Evolutionary conservation across 1,140 invertebrate genomes (phyloP), one percentile per base, ranked within the genome.

Genomic region (Drosophila navojoa): DNA sequence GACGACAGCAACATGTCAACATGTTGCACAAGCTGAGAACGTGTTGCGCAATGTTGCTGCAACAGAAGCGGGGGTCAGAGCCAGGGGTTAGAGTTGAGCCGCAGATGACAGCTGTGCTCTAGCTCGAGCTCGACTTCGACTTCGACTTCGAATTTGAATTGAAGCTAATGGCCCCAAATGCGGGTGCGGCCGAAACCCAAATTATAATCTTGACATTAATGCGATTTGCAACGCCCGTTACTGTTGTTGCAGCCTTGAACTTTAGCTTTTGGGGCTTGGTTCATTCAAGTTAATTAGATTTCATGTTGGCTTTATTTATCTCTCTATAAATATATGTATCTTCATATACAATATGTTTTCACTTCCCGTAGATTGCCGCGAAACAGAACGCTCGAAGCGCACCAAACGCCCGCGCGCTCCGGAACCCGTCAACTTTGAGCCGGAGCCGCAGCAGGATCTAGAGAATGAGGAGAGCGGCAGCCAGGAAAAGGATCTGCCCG

Each of bases 321-420:
- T 22, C 2, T 22, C 2, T 22, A 22, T 22, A 22, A 22, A 22
- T 22, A 1, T 2, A 13, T 11, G 2, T 45, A 13, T 49, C 53
- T 47, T 15, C 1, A 29, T 29, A 29, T 29, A 49, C 44, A n/a
- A n/a, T n/a, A n/a, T n/a, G n/a, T 40, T 4, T 76, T 75, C 71
- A 54, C 90, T 90, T 53, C 50, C 52, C 10, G 35, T 81, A 95
- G 94, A 94, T 77, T 92, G 94, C 76, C 92, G 92, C 38, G 94
- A 94, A 92, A 79, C 87, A 3, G 82, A 77, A 19, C 84, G 91
- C 11, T 87, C 90, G 0, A 92, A 92, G 64, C 77, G 94, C 0
- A 92, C 93, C 7, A 95, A 95, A 90, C 92, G 94, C 3, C 93
- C 95, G 42, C 93, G 95, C 6, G 95, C 95, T 2, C 94, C 95